Evolutionary conservation across 1,140 invertebrate genomes (phyloP).

Genomic region (Tyrophagus putrescentiae): DNA sequence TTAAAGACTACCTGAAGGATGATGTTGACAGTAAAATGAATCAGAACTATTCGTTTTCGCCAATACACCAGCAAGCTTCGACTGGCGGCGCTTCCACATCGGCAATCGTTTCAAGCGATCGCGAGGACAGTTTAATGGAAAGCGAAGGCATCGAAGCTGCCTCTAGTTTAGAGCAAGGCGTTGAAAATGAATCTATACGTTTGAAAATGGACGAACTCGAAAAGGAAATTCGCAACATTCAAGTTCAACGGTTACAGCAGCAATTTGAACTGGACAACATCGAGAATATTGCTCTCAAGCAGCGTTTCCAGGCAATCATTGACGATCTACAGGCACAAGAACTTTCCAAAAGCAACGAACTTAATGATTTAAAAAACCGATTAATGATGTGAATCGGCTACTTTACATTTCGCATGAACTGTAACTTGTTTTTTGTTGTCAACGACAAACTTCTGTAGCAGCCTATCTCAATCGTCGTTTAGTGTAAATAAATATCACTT

Average conservation of each 20-base stretch:
- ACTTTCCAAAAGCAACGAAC: constrained; percentile 40
- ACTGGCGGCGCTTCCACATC: neutral
- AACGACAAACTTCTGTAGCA: too few species aligned
- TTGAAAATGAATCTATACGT: constrained; percentile 24
- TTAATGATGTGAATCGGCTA: neutral
- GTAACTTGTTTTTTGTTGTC: neutral
- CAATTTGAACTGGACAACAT: constrained; percentile 66
- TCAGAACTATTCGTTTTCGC: constrained; percentile 1
- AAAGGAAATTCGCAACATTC: constrained; percentile 49
- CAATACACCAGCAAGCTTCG: neutral
- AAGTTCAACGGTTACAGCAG: constrained; percentile 52
- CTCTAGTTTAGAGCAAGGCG: constrained; percentile 16
- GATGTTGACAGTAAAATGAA: constrained; percentile 8
- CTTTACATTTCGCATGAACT: neutral
- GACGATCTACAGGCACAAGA: constrained; percentile 60
- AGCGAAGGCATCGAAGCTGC: constrained; percentile 21
- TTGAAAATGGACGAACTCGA: constrained; percentile 28
- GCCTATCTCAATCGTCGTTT: neutral
- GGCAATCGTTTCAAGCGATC: neutral
- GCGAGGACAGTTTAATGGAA: neutral
- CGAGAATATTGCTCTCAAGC: constrained; percentile 63
- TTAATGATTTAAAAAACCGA: constrained; percentile 19
- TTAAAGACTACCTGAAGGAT: constrained; percentile 34
- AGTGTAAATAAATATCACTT: constrained; percentile 4
- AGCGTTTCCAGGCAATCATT: constrained; percentile 61